Evolutionary conservation across 2,113 vertebrate genomes (phyloP).

Genomic region (Lota lota): DNA sequence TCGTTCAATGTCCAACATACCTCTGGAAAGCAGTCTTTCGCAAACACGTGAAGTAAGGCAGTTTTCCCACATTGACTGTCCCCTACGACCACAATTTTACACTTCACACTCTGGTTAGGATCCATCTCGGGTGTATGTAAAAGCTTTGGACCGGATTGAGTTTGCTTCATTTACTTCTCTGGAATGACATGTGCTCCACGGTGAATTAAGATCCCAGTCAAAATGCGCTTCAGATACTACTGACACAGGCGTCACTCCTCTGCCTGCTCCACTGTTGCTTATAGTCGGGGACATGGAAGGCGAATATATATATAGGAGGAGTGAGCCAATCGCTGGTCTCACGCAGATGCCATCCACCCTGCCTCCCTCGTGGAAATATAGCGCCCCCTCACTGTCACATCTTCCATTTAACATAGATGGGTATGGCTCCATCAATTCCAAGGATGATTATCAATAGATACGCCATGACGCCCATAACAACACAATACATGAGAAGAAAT

Average conservation of each 20-base stretch:
- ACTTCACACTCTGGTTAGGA: conserved; percentile 79
- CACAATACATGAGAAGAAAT: neutral
- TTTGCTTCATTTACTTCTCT: conserved; percentile 82
- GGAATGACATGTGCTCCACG: conserved; percentile 6
- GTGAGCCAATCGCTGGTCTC: conserved; percentile 23
- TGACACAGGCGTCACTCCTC: neutral
- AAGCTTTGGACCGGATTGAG: conserved; percentile 74
- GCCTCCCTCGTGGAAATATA: conserved; percentile 8
- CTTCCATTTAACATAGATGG: neutral
- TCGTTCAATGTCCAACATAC: conserved; percentile 51
- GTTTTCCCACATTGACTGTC: conserved; percentile 50
- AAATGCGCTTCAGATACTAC: neutral
- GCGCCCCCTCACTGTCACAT: conserved; percentile 29
- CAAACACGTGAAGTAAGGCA: conserved; percentile 65
- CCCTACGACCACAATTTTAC: conserved; percentile 51
- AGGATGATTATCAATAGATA: no score
- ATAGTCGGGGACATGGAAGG: neutral
- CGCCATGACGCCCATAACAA: no score
- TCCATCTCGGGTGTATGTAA: conserved; percentile 80
- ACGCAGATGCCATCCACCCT: neutral
- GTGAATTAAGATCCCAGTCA: conserved; percentile 1
- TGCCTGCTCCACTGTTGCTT: neutral
- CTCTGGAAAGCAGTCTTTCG: conserved; percentile 87
- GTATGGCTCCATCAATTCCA: neutral
- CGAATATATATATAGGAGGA: conserved; percentile 27